Base-by-base conservation (phyloP, 1,140 invertebrate genomes). In the Psilanteris sp. region DNA sequence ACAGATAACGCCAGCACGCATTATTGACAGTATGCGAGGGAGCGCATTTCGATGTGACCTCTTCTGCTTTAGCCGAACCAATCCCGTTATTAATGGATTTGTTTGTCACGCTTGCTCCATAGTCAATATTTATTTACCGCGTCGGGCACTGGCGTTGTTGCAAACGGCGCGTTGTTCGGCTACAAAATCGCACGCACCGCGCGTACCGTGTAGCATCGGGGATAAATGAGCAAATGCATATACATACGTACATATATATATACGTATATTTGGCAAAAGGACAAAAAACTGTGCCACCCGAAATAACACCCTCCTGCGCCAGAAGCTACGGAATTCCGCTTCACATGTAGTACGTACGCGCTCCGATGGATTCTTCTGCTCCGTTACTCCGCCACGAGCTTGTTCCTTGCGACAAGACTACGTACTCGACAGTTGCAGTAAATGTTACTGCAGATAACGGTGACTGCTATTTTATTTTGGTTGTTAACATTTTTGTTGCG, bases 41-140 rank as follows among this genome's bases (percentile, higher is more conserved):
- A 15, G 39, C 26, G 39, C 43, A 46, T 48, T 62, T 66, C 13
- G 50, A 32, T 27, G 46, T 29, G 61, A 54, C 52, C 55, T 59
- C 52, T 32, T 43, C 31, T 44, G 10, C 43, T 67, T 67, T 13
- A 67, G 77, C 73, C 81, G 70, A 77, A 73, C 77, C 64, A 76
- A 76, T 83, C 75, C 77, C 79, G 78, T 84, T 85, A 85, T 84
- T 83, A 84, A 85, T 84, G 84, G 83, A 80, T 83, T 83, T 79
- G 83, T 85, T 84, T 83, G 80, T 78, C 82, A 72, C 79, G 72
- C 76, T 74, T 48, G 68, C 73, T 76, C 77, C 46, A 78, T 71
- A 52, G 81, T 80, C 81, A 84, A 84, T 83, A 83, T 85, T 85
- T 85, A 84, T 84, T 83, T 79, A 81, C 74, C 55, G 61, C 37